Evolutionary conservation across 2,888 invertebrate species (phyloP), one percentile per base, ranked within the genome.

Genomic region (Orthonevra nobilis): DNA sequence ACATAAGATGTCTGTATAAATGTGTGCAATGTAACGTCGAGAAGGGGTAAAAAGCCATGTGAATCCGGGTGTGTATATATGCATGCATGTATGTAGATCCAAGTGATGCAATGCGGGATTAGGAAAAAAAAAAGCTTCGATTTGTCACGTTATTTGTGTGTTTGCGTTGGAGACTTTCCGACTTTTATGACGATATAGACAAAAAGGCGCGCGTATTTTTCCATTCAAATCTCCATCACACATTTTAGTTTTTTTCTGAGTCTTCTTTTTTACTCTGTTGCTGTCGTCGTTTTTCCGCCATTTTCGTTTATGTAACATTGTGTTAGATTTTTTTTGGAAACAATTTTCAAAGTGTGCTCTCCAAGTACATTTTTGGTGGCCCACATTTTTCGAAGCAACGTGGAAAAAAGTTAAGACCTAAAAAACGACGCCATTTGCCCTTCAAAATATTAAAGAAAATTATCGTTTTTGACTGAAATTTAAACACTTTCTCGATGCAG

Each of bases 181-280:
- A 15, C 26, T 34, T 77, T 60, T 72, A 7, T 46, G 34, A 48
- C 40, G 30, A 10, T 15, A 60, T 20, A 70, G 36, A 52, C 60
- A 70, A 70, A 70, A 70, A 70, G 70, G 70, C 70, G 70, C n/a
- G n/a, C 60, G 61, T 70, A 44, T 48, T 50, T 60, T 60, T 23
- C 30, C 46, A 38, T 56, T 46, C n/a, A n/a, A n/a, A n/a, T n/a
- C 26, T 12, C 32, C 14, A 19, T n/a, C 6, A 5, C 12, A 5
- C 15, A 3, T 7, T 50, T 34, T 3, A 3, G 1, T 12, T 23
- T 12, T 34, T 60, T 60, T n/a, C n/a, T n/a, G n/a, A n/a, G 28
- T 38, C 56, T 15, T 36, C 40, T 36, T 56, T 10, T 23, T 15
- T 23, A 32, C 58, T 14, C 17, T 12, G 46, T 9, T 17, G 34